Conservation (phyloP, 2,888 invertebrate species). For the Eristalis tenax region DNA sequence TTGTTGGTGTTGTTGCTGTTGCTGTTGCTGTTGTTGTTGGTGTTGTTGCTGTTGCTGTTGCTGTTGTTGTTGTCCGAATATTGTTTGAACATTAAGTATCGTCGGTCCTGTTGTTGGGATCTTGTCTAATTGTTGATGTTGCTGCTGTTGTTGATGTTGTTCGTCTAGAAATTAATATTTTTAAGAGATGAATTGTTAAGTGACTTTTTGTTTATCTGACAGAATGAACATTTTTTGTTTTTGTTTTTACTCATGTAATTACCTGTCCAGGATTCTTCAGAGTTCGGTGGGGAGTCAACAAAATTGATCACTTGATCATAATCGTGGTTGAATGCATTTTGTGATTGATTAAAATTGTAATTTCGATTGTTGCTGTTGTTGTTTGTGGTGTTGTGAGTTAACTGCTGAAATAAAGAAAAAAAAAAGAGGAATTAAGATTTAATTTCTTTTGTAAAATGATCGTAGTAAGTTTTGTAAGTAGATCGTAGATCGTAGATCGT, state of each 20-base stretch:
- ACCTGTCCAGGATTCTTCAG: conserved; percentile 81
- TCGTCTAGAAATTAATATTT: conserved; percentile 36
- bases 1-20: conserved; percentile 64
- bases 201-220: background rate
- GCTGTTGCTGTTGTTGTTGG: conserved; percentile 54
- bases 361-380: conserved; percentile 79
- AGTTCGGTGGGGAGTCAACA: conserved; percentile 81
- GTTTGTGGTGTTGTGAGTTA: conserved; percentile 76
- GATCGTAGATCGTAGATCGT: too few species aligned
- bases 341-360: conserved; percentile 75
- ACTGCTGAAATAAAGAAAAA: conserved; percentile 74
- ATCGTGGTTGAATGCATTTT: conserved; percentile 74
- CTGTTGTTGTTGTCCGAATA: conserved; percentile 74
- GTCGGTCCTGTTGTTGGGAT: conserved; percentile 77
- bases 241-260: conserved; percentile 73
- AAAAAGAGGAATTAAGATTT: background rate
- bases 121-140: conserved; percentile 44
- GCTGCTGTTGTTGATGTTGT: conserved; percentile 59
- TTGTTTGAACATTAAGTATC: conserved; percentile 80
- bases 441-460: too few species aligned
- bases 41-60: conserved; percentile 35
- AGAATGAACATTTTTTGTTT: background rate
- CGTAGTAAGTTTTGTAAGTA: too few species aligned
- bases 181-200: background rate
- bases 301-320: conserved; percentile 81